A percentile compares a stretch with the other conserved stretches of the same genome.
These are phyloP conservation scores for Notarius lentiginosus DNA, from an alignment of 2,113 vertebrate genomes.

Conservation along the genomic window DNA sequence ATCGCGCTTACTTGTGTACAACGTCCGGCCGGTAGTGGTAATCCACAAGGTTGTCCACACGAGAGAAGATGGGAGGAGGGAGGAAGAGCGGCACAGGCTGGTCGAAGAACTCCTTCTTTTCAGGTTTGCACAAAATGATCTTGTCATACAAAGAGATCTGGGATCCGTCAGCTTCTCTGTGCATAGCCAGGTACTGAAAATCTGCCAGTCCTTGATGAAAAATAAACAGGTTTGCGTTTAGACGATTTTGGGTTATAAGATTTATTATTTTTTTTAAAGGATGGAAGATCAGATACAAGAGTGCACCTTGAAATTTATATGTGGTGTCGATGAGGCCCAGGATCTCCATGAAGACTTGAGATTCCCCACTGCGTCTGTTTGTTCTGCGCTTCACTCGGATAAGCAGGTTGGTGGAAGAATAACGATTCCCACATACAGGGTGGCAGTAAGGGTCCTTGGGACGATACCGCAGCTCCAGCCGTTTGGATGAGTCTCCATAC, in stretches of 20 bases:
- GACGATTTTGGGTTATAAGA: neutral
- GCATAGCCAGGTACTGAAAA: slow-evolving; percentile 90
- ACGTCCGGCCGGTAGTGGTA: slow-evolving; percentile 89
- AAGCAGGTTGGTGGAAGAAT: slow-evolving; percentile 86
- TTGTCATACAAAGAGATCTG: slow-evolving; percentile 85
- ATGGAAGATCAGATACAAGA: too few species aligned
- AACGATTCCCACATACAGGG: slow-evolving; percentile 87
- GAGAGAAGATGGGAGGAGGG: slow-evolving; percentile 93
- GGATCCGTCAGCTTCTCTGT: slow-evolving; percentile 70
- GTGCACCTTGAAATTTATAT: slow-evolving; percentile 93
- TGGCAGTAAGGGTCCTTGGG: slow-evolving; percentile 94
- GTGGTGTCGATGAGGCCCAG: slow-evolving; percentile 84
- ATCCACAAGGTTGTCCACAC: slow-evolving; percentile 86
- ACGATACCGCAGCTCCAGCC: slow-evolving; percentile 89
- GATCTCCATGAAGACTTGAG: slow-evolving; percentile 78
- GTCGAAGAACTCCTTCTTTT: slow-evolving; percentile 89
- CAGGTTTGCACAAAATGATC: slow-evolving; percentile 81
- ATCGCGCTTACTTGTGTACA: slow-evolving; percentile 71
- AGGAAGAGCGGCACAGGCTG: slow-evolving; percentile 83
- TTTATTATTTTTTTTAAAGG: neutral
- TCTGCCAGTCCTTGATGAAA: slow-evolving; percentile 74
- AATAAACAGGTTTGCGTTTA: neutral
- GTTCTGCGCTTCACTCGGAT: slow-evolving; percentile 76
- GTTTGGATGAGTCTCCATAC: slow-evolving; percentile 80
- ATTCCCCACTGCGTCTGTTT: slow-evolving; percentile 65